These are phyloP conservation scores for Cabera pusaria DNA, from an alignment of 2,888 invertebrate genomes.

Conservation along the genomic window DNA sequence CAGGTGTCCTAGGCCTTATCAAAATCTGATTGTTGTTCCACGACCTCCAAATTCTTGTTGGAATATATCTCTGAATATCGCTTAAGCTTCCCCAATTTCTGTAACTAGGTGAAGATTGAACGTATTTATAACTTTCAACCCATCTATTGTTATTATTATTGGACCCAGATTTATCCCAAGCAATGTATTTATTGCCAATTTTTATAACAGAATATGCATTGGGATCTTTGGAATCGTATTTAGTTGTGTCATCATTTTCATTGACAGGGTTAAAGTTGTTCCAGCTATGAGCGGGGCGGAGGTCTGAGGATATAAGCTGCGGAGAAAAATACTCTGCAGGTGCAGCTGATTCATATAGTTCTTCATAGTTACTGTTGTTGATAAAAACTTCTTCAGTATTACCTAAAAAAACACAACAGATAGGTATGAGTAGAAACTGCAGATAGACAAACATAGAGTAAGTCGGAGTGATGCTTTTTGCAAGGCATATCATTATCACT, in stretches of 20 bases:
- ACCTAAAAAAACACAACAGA: too few species aligned
- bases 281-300: background rate
- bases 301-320: constrained; percentile 1
- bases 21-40: constrained; percentile 30
- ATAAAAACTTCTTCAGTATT: constrained; percentile 10
- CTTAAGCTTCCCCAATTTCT: background rate
- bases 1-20: constrained; percentile 8
- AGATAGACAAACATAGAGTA: too few species aligned
- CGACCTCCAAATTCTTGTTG: constrained; percentile 27
- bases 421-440: too few species aligned
- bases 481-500: too few species aligned
- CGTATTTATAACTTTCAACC: background rate
- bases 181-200: too few species aligned
- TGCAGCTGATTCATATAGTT: constrained; percentile 13
- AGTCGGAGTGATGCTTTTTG: too few species aligned
- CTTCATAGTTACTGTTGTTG: constrained; percentile 18
- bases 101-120: constrained; percentile 1
- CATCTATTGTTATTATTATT: background rate
- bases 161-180: too few species aligned
- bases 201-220: constrained; percentile 6
- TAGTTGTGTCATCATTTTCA: background rate
- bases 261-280: too few species aligned
- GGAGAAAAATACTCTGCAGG: background rate
- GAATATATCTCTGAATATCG: background rate
- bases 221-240: constrained; percentile 2